phyloP scores from a whole-genome alignment of 2,888 invertebrate genomes.

The Drosophila incognita region DNA sequence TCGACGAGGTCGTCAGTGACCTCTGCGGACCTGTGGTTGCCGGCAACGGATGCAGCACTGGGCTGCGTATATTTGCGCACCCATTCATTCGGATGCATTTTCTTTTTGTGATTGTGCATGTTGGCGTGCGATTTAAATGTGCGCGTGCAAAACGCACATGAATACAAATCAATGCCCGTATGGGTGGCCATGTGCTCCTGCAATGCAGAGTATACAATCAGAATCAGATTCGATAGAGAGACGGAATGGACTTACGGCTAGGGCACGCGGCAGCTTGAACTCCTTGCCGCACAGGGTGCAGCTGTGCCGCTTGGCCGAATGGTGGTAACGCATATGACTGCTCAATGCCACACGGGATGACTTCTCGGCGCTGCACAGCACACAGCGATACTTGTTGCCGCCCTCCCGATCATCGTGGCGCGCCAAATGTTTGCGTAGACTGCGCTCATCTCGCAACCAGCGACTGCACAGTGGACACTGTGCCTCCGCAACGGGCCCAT shows the following conservation, averaged over 20 bases:
- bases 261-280: conserved; percentile 61
- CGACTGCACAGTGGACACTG: conserved; percentile 69
- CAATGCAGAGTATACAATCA: neutral
- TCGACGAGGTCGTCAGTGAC: neutral
- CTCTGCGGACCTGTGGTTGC: conserved; percentile 5
- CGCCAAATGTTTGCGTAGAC: conserved; percentile 68
- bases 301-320: conserved; percentile 68
- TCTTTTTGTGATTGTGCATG: conserved; percentile 84
- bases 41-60: conserved; percentile 13
- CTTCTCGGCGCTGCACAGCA: conserved; percentile 65
- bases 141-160: conserved; percentile 82
- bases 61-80: conserved; percentile 72
- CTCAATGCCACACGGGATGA: conserved; percentile 65
- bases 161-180: conserved; percentile 83
- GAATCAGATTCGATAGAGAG: neutral
- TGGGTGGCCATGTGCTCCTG: conserved; percentile 84
- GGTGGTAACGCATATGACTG: conserved; percentile 75
- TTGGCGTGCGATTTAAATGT: conserved; percentile 84
- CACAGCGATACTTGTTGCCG: conserved; percentile 65
- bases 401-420: conserved; percentile 69
- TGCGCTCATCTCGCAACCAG: conserved; percentile 72
- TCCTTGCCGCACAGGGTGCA: conserved; percentile 70
- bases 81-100: conserved; percentile 83
- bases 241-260: conserved; percentile 52
- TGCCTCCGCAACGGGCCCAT: conserved; percentile 69